Percentiles rank a stretch among this genome's conserved stretches.
phyloP scores from a whole-genome alignment of 2,113 vertebrate species.

The Halcyon malimbica region DNA sequence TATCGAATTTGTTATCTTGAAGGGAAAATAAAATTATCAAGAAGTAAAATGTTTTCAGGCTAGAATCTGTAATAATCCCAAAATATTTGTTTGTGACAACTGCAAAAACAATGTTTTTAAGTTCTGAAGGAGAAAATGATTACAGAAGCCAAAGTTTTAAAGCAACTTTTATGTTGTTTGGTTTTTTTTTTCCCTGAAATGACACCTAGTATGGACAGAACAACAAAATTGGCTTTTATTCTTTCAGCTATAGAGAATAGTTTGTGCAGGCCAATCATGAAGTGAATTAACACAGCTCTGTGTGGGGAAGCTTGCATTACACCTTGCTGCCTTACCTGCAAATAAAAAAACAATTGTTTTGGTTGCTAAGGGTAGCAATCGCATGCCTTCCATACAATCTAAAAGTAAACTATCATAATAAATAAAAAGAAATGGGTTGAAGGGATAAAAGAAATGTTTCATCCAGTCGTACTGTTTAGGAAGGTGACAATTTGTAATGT shows the following conservation, averaged over 20 bases:
- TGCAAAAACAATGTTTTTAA: not conserved
- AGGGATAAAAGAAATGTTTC: not conserved
- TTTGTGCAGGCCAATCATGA: not conserved
- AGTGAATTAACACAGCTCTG: not conserved
- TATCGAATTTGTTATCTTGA: not conserved
- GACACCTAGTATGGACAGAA: not conserved
- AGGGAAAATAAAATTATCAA: not conserved
- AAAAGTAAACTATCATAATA: slow-evolving; percentile 17
- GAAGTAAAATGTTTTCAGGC: not conserved
- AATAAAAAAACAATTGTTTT: not conserved
- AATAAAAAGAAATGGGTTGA: slow-evolving; percentile 6
- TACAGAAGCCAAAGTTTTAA: not conserved
- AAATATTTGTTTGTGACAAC: not conserved
- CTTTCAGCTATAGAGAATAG: not conserved
- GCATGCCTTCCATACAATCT: not conserved
- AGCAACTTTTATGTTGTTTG: not conserved
- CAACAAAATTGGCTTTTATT: not conserved
- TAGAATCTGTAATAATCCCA: not conserved
- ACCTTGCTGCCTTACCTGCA: not conserved
- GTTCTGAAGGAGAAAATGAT: not conserved
- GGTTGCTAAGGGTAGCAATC: not conserved
- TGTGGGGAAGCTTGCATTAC: not conserved
- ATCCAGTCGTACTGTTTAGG: not conserved
- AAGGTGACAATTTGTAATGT: slow-evolving; percentile 26
- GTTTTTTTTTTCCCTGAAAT: not conserved